Evolutionary conservation across 2,113 vertebrate species (phyloP), one percentile per base, ranked within the genome.

Genomic region (Herpetotheres cachinnans): DNA sequence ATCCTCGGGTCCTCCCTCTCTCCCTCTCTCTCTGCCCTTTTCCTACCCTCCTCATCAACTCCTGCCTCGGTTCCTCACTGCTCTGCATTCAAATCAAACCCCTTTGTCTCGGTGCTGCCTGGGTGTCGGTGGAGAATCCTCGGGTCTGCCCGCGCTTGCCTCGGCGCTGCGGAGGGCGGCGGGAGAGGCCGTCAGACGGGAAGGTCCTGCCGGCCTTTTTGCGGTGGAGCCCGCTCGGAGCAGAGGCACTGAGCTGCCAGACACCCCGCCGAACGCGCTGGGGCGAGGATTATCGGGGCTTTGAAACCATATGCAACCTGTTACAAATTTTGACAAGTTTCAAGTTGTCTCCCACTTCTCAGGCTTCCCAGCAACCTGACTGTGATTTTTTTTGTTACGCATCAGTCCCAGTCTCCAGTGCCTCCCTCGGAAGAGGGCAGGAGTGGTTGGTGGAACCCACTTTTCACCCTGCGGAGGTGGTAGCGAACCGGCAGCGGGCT

Each of bases 231-330:
- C 1, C 7, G 29, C 55, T 38, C 6, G 1, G 46, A 29, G 49
- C 22, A 44, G 67, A 21, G 13, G 38, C 9, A 25, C 14, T 16
- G 9, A 29, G 27, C 47, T 81, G 55, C 78, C 26, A 7, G 17
- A 2, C 26, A 7, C 21, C 27, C 7, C 73, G 1, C 13, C 0
- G 27, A 54, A 44, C 24, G 0, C 2, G n/a, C 27, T 50, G n/a
- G 11, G 5, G 29, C 0, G 14, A 16, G 54, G 17, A 22, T 40
- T 20, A 62, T 26, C 38, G 2, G 29, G 32, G 26, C 21, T 25
- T 34, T 30, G 44, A 34, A 38, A 13, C 0, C 1, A 3, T 32
- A 16, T 22, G 20, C 61, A 74, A 77, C 27, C 24, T 6, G 10
- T 47, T 19, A 21, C 16, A 27, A 9, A 32, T 63, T 59, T 16